A percentile compares a stretch with the other conserved stretches of the same genome.
Conservation (phyloP, 2,888 invertebrate species). For the Acanthosepion lycidas region DNA sequence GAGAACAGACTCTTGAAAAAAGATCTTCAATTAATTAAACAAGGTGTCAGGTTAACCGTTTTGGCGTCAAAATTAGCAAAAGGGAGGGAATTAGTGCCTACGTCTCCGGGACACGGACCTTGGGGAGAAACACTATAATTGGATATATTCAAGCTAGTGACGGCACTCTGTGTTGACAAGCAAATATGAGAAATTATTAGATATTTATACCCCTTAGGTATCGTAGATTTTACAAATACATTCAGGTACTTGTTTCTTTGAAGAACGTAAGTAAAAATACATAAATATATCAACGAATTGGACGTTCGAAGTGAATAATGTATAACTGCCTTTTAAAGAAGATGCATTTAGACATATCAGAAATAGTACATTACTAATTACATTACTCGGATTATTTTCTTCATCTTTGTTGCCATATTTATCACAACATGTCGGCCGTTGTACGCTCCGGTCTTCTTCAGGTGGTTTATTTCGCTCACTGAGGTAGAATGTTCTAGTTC, state of each 20-base stretch:
- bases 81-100: neutral
- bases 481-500: no score
- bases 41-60: neutral
- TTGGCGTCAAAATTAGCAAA: conserved; percentile 7
- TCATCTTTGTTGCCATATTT: no score
- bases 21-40: neutral
- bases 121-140: neutral
- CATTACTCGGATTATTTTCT: no score
- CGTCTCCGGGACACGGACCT: neutral
- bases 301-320: no score
- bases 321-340: no score
- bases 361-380: no score
- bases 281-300: neutral
- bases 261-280: neutral
- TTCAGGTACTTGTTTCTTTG: neutral
- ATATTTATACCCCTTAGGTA: neutral
- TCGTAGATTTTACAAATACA: neutral
- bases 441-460: no score
- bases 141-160: neutral
- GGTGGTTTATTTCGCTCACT: no score
- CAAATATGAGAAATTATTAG: neutral
- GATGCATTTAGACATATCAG: no score
- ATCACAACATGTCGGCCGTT: no score
- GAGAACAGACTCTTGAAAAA: neutral
- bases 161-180: neutral